These are phyloP conservation scores for Lepidurus packardi DNA, from an alignment of 1,140 invertebrate genomes.

Conservation along the genomic window DNA sequence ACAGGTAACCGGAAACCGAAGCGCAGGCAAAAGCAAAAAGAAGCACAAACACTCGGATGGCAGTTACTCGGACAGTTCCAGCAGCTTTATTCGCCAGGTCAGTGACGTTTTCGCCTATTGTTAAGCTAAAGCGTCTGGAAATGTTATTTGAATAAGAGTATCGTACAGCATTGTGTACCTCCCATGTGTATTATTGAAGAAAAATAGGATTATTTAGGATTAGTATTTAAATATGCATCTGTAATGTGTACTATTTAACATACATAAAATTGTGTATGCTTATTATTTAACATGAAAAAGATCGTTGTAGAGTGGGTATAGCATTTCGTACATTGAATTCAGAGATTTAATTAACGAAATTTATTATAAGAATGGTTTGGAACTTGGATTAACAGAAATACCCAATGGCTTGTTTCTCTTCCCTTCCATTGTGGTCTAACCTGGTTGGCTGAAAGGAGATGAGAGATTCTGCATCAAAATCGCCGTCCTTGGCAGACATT, in stretches of 20 bases:
- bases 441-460: background rate
- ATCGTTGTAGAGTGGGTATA: too few species aligned
- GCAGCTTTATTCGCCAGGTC: constrained; percentile 37
- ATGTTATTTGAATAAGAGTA: background rate
- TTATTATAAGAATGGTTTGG: too few species aligned
- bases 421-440: background rate
- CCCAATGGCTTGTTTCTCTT: background rate
- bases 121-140: background rate
- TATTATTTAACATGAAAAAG: too few species aligned
- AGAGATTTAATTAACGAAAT: too few species aligned
- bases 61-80: constrained; percentile 36
- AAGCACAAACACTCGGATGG: constrained; percentile 36
- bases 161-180: too few species aligned
- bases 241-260: too few species aligned
- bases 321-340: too few species aligned
- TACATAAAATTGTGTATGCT: too few species aligned
- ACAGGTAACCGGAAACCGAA: background rate
- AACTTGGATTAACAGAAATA: too few species aligned
- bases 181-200: too few species aligned
- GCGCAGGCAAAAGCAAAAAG: constrained; percentile 30
- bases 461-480: background rate
- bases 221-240: too few species aligned
- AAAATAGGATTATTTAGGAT: too few species aligned
- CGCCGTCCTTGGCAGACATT: background rate
- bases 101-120: constrained; percentile 25